Evolutionary conservation across 2,797 vertebrate genomes (phyloP), one percentile per base, ranked within the genome.

Genomic region (Anisognathus igniventris): DNA sequence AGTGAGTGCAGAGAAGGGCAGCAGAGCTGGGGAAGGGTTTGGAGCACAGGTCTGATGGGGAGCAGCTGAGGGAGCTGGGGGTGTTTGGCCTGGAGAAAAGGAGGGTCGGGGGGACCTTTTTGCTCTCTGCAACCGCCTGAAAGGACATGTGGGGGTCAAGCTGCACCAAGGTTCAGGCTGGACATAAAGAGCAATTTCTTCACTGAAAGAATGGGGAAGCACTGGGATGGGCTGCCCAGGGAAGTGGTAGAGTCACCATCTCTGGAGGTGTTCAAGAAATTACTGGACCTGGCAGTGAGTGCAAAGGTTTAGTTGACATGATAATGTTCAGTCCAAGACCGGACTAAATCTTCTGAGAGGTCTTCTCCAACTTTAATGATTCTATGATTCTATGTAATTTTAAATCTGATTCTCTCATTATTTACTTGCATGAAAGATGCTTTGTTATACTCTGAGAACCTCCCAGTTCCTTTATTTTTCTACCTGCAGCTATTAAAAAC

Each of bases 271-370:
- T 14, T 82, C 21, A 31, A 18, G 30, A 40, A 57, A 16, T 0
- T 0, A 45, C 25, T 57, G 18, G 21, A 35, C 0, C 0, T 82
- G 45, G 15, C 24, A 51, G 8, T 56, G 16, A 33, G 7, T 30
- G 5, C 8, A 33, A 1, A 23, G 6, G 18, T 48, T 42, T 60
- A 28, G 9, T 35, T 67, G 47, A 27, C 21, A 16, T 17, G 19
- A 23, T 12, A 25, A 23, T 64, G 12, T 35, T 76, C 10, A 16
- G 4, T 45, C 24, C 50, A 83, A 51, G 14, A 15, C 4, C 45
- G 28, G 6, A 40, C 44, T 45, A 14, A 28, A 0, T 31, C 28
- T 53, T 51, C 9, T 40, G 40, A 39, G 14, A 12, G 13, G 2
- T 58, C 21, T 33, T 58, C 58, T 64, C 6, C 28, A 65, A 31